Percentiles rank a stretch among this genome's conserved stretches.
Evolutionary conservation across 2,888 invertebrate species (phyloP).

Genomic region (Plagiodera versicolora): DNA sequence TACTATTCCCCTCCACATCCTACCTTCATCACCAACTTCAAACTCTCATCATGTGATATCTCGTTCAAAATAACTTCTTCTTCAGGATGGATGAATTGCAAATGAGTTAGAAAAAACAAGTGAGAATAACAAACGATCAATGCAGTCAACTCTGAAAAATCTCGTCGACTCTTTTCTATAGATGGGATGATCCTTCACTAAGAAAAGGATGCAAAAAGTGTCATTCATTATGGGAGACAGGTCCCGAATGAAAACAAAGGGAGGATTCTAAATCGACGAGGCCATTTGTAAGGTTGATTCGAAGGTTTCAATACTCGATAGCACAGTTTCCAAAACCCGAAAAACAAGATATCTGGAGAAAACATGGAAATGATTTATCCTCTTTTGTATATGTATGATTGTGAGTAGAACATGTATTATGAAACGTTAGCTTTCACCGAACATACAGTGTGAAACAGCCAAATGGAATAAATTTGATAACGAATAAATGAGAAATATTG

Average conservation of each 20-base stretch:
- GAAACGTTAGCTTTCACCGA: no score
- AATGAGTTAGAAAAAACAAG: slow-evolving; percentile 12
- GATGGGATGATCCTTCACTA: slow-evolving; percentile 3
- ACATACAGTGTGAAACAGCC: no score
- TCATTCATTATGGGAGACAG: slow-evolving; percentile 7
- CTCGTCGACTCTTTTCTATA: slow-evolving; percentile 1
- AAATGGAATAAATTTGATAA: no score
- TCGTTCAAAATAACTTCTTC: neutral
- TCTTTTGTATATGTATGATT: no score
- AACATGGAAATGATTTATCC: no score
- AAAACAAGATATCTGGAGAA: no score
- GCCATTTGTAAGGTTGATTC: slow-evolving; percentile 7
- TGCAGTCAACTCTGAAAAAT: neutral
- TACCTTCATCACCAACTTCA: neutral
- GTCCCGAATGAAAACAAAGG: slow-evolving; percentile 5
- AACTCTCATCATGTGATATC: neutral
- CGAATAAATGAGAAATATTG: no score
- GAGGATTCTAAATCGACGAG: slow-evolving; percentile 3
- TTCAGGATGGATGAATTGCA: slow-evolving; percentile 1
- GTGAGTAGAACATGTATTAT: no score
- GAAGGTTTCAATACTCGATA: slow-evolving; percentile 4
- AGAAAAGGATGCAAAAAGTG: slow-evolving; percentile 8
- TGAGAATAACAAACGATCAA: slow-evolving; percentile 10
- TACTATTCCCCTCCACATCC: neutral
- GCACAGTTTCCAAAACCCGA: no score